Base-by-base conservation (phyloP, 2,113 vertebrate genomes). In the Psilopsiagon aymara region DNA sequence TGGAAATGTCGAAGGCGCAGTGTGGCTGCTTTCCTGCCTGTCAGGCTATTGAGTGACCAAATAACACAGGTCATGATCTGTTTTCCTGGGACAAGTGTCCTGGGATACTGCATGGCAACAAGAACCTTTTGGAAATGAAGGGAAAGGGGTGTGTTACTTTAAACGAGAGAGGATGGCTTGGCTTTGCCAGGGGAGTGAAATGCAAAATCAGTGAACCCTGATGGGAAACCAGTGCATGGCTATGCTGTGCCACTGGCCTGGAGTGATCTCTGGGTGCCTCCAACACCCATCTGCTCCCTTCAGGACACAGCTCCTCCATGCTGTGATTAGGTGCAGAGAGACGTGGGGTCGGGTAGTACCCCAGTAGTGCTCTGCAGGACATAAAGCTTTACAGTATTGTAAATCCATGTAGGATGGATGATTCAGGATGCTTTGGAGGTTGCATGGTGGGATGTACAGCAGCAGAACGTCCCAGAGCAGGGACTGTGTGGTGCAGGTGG, bases 301-400 rank as follows among this genome's bases (percentile, higher is more conserved):
- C 1, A 0, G 3, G 17, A 21, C 27, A 2, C 20, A 6, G 27
- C 46, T 59, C 18, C 49, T 92, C n/a, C 10, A 0, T 19, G 0
- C 44, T 1, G 24, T 5, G 7, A 0, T 47, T 1, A 6, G n/a
- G 7, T 6, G 1, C 43, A 2, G 82, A 33, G 37, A 64, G 35
- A 46, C 9, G 7, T 1, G 57, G 37, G 39, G 18, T 29, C 2
- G 0, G 0, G 31, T 0, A 15, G 66, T 3, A 52, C 16, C 4
- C 15, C 19, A 17, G 1, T 0, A 16, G 29, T 2, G 31, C 80
- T n/a, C 27, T 24, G 83, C 18, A 31, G 71, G 39, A 21, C 29
- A 1, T 2, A 1, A 14, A 29, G 23, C 28, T 71, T n/a, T 33
- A 3, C 17, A 46, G 4, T 4, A 12, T 8, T 29, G 6, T 5